These are phyloP conservation scores for Aegithalos caudatus DNA, from an alignment of 2,113 vertebrate genomes.

Conservation along the genomic window DNA sequence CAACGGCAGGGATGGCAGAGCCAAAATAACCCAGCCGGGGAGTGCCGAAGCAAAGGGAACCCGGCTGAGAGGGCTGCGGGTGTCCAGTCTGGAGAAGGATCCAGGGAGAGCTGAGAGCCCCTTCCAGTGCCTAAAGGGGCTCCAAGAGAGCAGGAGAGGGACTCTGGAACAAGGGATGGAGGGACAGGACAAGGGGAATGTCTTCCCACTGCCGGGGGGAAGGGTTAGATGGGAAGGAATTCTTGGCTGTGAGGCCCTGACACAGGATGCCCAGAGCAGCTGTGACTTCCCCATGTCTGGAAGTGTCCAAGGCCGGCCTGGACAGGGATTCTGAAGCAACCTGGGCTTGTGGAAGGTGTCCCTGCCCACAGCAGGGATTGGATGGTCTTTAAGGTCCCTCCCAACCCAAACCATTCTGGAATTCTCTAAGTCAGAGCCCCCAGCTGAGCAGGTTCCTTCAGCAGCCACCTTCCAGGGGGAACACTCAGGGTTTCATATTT, in stretches of 20 bases:
- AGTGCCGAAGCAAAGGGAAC: accelerated
- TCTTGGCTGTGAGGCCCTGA: not conserved
- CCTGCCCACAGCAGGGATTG: not conserved
- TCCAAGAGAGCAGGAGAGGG: not conserved
- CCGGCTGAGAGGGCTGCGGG: not conserved
- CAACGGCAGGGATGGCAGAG: accelerated
- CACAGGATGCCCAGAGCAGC: not conserved
- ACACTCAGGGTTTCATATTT: not conserved
- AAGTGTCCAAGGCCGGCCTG: not conserved
- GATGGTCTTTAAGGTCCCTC: not conserved
- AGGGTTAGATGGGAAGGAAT: not conserved
- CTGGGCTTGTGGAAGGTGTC: not conserved
- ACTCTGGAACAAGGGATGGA: not conserved
- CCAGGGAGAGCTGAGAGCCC: not conserved
- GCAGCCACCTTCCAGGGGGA: not conserved
- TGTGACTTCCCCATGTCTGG: not conserved
- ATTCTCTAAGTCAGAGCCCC: not conserved
- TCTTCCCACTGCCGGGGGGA: not conserved
- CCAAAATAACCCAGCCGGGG: not conserved
- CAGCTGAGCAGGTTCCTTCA: not conserved
- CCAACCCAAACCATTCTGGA: not conserved
- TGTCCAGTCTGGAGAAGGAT: not conserved
- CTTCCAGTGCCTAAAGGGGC: not conserved
- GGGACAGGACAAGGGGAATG: not conserved
- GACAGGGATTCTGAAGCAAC: accelerated